Evolutionary conservation across 2,797 vertebrate species (phyloP).

Genomic region (Urocyon cinereoargenteus): DNA sequence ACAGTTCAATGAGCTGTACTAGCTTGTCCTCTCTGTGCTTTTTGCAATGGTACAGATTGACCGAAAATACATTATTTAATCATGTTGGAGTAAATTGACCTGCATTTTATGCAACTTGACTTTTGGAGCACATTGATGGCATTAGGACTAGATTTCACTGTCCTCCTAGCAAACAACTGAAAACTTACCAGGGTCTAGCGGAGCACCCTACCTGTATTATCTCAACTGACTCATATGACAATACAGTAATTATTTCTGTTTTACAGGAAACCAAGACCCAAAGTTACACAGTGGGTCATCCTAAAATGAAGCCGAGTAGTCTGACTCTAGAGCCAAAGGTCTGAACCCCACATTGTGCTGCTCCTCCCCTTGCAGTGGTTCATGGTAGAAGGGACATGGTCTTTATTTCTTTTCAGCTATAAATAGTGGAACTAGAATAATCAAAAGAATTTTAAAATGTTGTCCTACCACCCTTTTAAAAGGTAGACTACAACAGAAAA

Average conservation of each 20-base stretch:
- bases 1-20: not conserved
- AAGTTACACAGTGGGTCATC: not conserved
- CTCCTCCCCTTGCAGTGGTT: not conserved
- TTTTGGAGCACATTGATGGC: not conserved
- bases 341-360: not conserved
- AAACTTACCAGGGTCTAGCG: not conserved
- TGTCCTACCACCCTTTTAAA: constrained; percentile 33
- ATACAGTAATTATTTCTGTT: not conserved
- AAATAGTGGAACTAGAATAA: not conserved
- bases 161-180: not conserved
- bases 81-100: not conserved
- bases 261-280: not conserved
- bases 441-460: not conserved
- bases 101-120: not conserved
- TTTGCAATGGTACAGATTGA: not conserved
- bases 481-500: constrained; percentile 25
- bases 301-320: not conserved
- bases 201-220: not conserved
- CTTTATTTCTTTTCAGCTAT: not conserved
- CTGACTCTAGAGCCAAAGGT: not conserved
- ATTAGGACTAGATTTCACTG: not conserved
- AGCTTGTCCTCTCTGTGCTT: not conserved
- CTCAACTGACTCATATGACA: not conserved
- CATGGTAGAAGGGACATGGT: not conserved
- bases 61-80: not conserved